Base-by-base conservation (phyloP, 2,888 invertebrate species). In the Epinotia demarniana region DNA sequence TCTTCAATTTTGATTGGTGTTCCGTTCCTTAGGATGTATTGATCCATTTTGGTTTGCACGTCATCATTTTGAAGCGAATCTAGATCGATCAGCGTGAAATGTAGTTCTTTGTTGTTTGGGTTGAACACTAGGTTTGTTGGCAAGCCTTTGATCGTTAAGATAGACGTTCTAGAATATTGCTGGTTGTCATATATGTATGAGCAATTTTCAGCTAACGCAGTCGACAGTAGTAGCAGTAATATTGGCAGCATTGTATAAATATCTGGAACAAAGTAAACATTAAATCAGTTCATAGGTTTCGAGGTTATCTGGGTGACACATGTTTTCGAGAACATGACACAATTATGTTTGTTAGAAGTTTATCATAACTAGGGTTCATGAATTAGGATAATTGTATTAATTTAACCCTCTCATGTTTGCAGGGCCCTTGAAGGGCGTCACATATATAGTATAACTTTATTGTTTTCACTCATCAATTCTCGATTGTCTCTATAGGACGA, bases 21-120 rank as follows among this genome's bases (percentile, higher is more conserved):
- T 27, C 89, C 87, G 16, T 89, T 81, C 75, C 87, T 87, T 2
- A 93, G 77, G 0, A 92, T 77, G 27, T 92, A 93, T 77, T 93
- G 93, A 49, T 93, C 93, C 94, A 94, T 94, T 85, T 86, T 89
- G 0, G 94, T 94, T 77, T 93, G 93, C 1, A 91, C 85, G 5
- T 91, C 83, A 23, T 93, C 92, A n/a, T 92, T 82, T 79, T 92
- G 89, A 33, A 93, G 78, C 8, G 91, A 87, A 16, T 92, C 90
- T 69, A 93, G 77, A 72, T 94, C 93, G 43, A 94, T 92, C 58
- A 94, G 73, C 0, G 93, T 94, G 81, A 93, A 93, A 3, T 88
- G 83, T 1, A 93, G 79, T 4, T 92, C 92, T 72, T 89, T 85
- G 0, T 82, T 91, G 1, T 81, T 75, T 0, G 89, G 87, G 60